A percentile compares a stretch with the other conserved stretches of the same genome.
Evolutionary conservation across 2,888 invertebrate genomes (phyloP).

Genomic region (Phyto melanocephala): DNA sequence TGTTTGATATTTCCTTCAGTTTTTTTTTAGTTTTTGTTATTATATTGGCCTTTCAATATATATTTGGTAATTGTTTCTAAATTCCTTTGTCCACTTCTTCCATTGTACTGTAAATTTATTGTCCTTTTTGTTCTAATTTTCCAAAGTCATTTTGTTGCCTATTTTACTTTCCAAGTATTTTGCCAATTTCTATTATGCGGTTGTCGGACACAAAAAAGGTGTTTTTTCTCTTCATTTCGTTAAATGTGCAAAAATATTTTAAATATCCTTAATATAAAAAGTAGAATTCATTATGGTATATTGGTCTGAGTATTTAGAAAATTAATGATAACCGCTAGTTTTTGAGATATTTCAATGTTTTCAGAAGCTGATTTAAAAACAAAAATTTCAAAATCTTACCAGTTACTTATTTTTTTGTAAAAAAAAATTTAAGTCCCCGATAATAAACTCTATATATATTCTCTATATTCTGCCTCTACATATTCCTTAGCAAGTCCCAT

Average conservation of each 20-base stretch:
- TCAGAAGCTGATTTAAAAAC: constrained; percentile 8
- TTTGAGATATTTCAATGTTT: not conserved
- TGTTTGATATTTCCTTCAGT: not conserved
- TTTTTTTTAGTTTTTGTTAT: not conserved
- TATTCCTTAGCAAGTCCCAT: not conserved
- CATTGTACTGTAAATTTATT: not conserved
- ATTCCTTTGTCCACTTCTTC: not conserved
- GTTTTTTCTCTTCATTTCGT: not conserved
- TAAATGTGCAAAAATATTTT: constrained; percentile 7
- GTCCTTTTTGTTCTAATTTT: constrained; percentile 19
- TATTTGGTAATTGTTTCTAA: constrained; percentile 34
- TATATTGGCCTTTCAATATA: constrained; percentile 9
- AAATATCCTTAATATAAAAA: no score
- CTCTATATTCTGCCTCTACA: no score
- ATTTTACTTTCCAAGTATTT: constrained; percentile 45
- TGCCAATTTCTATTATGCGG: constrained; percentile 43
- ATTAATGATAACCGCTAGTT: no score
- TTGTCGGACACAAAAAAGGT: constrained; percentile 27
- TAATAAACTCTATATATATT: no score
- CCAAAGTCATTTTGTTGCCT: constrained; percentile 6
- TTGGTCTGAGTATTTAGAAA: no score
- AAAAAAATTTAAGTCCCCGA: no score
- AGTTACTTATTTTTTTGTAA: no score
- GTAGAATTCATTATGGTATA: no score
- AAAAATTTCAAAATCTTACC: no score